phyloP scores from a whole-genome alignment of 2,797 vertebrate species.

The Paramormyrops hopkinsi region DNA sequence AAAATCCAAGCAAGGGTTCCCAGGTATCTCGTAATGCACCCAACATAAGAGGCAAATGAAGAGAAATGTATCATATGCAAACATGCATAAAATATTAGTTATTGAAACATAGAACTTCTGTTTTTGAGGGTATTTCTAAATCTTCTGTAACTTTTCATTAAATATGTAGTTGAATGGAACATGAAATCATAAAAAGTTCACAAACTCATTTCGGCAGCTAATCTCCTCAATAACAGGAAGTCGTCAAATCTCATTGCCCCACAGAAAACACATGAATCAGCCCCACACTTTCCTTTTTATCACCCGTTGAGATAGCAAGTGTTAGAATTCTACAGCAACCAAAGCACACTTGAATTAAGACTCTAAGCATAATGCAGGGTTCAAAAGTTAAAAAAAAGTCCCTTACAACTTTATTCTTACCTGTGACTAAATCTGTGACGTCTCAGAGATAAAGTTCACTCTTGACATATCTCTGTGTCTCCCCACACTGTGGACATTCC shows the following conservation, averaged over 20 bases:
- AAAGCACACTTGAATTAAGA: slow-evolving; percentile 6
- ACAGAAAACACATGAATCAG: neutral
- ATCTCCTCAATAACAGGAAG: neutral
- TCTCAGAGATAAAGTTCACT: neutral
- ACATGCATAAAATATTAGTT: neutral
- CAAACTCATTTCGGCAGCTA: neutral
- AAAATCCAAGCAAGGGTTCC: neutral
- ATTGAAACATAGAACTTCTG: neutral
- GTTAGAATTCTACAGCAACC: neutral
- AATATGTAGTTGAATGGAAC: neutral
- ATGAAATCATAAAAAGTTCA: neutral
- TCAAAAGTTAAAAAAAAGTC: neutral
- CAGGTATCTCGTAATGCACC: neutral
- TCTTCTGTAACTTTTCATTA: neutral
- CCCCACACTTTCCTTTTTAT: neutral
- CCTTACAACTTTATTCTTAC: slow-evolving; percentile 5
- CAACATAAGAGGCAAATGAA: neutral
- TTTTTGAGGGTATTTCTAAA: neutral
- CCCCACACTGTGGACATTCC: slow-evolving; percentile 75
- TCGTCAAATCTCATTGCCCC: neutral
- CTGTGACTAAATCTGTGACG: slow-evolving; percentile 5
- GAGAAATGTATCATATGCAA: neutral
- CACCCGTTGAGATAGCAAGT: neutral
- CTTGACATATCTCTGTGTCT: slow-evolving; percentile 44
- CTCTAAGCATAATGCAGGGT: neutral